Evolutionary conservation across 2,888 invertebrate genomes (phyloP), one percentile per base, ranked within the genome.

Genomic region (Coleophora deauratella): DNA sequence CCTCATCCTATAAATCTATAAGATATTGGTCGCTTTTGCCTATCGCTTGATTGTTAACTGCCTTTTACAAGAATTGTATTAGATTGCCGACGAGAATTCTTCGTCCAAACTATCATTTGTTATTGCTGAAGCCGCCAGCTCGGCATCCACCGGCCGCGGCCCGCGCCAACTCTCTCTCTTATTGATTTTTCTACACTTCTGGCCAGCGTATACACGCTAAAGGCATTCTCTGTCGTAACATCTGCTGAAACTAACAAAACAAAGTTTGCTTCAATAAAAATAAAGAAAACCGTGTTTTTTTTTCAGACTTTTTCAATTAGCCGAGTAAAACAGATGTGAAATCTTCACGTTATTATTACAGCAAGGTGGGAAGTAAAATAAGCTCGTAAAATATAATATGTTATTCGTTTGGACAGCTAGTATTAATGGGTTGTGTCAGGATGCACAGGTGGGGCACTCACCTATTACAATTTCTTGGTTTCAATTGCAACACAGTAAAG

Each of bases 371-470:
- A 42, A 38, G 45, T 55, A 57, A 57, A 44, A 46, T 42, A 46
- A 43, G 45, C 35, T 45, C 52, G 48, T 51, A 51, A 51, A 46
- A 47, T 46, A 41, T 44, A 50, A 50, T 45, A 27, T 41, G 31
- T 33, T 21, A 6, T 6, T 3, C 21, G 21, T 21, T 21, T 21
- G 6, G 36, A 37, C 40, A 32, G 42, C 47, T 40, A 48, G 41
- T 37, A 46, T 45, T 54, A 64, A 59, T 47, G 46, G 44, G 44
- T 40, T 46, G 40, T 47, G 53, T 59, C 53, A 50, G 52, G 47
- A 43, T 38, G 54, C 56, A 49, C 66, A 67, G 65, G 63, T 71
- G 67, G 51, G 58, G 56, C 52, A 54, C 49, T 61, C 55, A 55
- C 53, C 54, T 49, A 55, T 55, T 50, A 21, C 44, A 4, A 21